Conservation (phyloP, 2,888 invertebrate species). For the Cyaniris semiargus region DNA sequence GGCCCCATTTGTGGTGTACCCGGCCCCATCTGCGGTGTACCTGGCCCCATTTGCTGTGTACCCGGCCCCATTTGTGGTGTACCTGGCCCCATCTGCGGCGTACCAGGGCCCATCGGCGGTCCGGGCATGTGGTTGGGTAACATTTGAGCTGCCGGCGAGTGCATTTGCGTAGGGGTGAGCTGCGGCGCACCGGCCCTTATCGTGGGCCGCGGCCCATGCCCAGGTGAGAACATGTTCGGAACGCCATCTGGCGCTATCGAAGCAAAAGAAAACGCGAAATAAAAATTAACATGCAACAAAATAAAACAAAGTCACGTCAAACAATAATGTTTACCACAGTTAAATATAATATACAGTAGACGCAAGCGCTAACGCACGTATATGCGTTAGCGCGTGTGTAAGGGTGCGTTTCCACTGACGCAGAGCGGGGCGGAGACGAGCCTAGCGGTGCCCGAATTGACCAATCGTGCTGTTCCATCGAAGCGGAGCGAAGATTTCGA, state of each 20-base stretch:
- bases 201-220: constrained; percentile 64
- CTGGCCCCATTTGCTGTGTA: constrained; percentile 57
- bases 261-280: constrained; percentile 62
- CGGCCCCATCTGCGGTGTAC: constrained; percentile 54
- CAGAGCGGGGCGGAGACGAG: no score
- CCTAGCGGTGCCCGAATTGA: no score
- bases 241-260: constrained; percentile 74
- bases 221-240: constrained; percentile 71
- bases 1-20: constrained; percentile 48
- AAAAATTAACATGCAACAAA: constrained; percentile 61
- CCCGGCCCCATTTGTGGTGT: constrained; percentile 59
- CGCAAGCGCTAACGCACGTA: background rate
- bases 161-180: constrained; percentile 52
- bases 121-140: constrained; percentile 45
- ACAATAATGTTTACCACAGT: background rate
- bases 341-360: background rate
- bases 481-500: no score
- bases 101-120: constrained; percentile 43
- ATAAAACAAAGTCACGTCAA: constrained; percentile 46
- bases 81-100: constrained; percentile 54
- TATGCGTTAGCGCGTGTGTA: no score
- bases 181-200: constrained; percentile 62
- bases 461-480: no score
- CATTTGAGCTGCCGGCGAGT: constrained; percentile 51
- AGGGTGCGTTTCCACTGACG: no score